Base-by-base conservation (phyloP, 2,888 invertebrate genomes). In the Dasypolia templi region DNA sequence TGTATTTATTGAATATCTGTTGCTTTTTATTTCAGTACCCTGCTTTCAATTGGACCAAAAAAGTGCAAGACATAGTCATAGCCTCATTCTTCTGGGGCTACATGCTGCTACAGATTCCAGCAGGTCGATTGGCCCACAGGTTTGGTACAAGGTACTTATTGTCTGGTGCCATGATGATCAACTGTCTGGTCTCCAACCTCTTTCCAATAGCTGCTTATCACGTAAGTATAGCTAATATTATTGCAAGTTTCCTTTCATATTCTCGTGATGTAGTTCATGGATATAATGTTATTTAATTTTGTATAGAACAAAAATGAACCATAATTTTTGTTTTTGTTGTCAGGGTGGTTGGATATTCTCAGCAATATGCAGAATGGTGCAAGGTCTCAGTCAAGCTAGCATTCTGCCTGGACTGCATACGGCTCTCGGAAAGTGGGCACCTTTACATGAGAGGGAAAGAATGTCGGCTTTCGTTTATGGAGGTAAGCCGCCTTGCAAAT, bases 121-220 rank as follows among this genome's bases (percentile, higher is more conserved):
- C 97, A 0, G 98, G 98, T 0, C 96, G 97, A 77, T 89, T 98
- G 71, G 97, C 98, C 0, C 97, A 97, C 82, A 96, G 96, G 55
- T 97, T 97, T 89, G 98, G 98, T 6, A 97, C 98, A 1, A 97
- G 97, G 81, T 94, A 96, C 56, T 93, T 98, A 3, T 90, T 97
- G 6, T 92, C 96, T 0, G 90, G 93, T 0, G 97, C 97, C 0
- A 92, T 98, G 85, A 83, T 96, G 0, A 89, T 97, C 5, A 97
- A 97, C 46, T 97, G 97, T 0, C 32, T 98, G 0, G 93, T 97
- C 26, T 97, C 97, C 0, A 90, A 98, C 6, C 83, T 97, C 2
- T 96, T 97, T 72, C 99, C 99, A 0, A 78, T 97, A 59, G 97
- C 97, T 61, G 97, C 98, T 0, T 94, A 93, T 80, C 96, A 97